These are phyloP conservation scores for Patella pellucida DNA, from an alignment of 2,888 invertebrate genomes.

Conservation along the genomic window DNA sequence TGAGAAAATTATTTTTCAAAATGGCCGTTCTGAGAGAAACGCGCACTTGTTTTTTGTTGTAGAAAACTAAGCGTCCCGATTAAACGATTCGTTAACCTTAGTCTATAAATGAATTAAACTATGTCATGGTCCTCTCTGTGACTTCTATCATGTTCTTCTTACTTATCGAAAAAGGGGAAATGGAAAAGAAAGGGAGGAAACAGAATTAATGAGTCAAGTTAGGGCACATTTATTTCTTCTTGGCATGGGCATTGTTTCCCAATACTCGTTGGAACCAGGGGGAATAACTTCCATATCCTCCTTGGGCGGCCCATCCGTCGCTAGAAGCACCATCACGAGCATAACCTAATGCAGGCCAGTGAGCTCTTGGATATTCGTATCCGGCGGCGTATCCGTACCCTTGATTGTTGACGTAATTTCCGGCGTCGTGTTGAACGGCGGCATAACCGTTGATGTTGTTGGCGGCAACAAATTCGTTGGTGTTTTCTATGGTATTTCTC, in stretches of 20 bases:
- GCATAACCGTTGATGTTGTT: background rate
- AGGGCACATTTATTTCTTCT: background rate
- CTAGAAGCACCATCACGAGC: background rate
- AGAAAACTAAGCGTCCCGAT: too few relatives aligned
- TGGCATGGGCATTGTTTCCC: background rate
- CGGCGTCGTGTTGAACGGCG: background rate
- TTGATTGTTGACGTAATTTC: background rate
- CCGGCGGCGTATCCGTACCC: background rate
- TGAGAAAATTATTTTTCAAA: too few relatives aligned
- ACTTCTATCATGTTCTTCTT: too few relatives aligned
- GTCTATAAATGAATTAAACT: too few relatives aligned
- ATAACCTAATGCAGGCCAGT: background rate
- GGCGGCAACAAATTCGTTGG: background rate
- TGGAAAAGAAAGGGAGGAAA: background rate
- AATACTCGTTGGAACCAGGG: constrained; percentile 5
- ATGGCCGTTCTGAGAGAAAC: too few relatives aligned
- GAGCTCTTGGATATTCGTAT: background rate
- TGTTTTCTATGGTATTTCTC: background rate
- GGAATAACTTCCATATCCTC: background rate
- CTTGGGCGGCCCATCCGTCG: background rate
- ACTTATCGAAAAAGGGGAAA: background rate
- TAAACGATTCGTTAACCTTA: too few relatives aligned
- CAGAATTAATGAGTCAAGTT: background rate
- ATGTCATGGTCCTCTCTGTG: too few relatives aligned
- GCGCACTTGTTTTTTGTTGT: too few relatives aligned